phyloP scores from a whole-genome alignment of 2,888 invertebrate genomes.

The Erebia ligea region DNA sequence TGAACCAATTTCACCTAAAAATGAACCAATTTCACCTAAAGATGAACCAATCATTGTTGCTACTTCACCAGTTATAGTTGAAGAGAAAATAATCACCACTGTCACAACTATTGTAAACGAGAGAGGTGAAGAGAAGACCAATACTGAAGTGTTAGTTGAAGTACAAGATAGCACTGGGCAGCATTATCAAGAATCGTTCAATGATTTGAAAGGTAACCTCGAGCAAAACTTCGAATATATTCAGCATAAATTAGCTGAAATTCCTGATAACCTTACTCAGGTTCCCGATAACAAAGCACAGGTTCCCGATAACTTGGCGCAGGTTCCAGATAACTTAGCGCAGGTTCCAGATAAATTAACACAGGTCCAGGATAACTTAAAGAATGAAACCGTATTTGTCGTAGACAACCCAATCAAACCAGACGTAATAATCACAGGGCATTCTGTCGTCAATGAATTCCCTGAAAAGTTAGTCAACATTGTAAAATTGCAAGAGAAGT shows the following conservation, averaged over 20 bases:
- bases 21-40: slow-evolving; percentile 30
- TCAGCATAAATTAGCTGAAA: slow-evolving; percentile 14
- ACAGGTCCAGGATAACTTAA: slow-evolving; percentile 1
- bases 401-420: slow-evolving; percentile 29
- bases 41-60: slow-evolving; percentile 30
- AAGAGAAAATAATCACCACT: slow-evolving; percentile 43
- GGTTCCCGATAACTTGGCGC: background rate
- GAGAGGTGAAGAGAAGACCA: slow-evolving; percentile 22
- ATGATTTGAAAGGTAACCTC: slow-evolving; percentile 11
- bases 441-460: slow-evolving; percentile 8
- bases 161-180: slow-evolving; percentile 23
- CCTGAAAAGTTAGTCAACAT: slow-evolving; percentile 34
- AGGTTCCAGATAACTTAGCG: slow-evolving; percentile 3
- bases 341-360: slow-evolving; percentile 1
- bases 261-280: slow-evolving; percentile 8
- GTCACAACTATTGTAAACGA: slow-evolving; percentile 25
- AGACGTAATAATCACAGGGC: slow-evolving; percentile 17
- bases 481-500: slow-evolving; percentile 36
- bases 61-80: slow-evolving; percentile 38
- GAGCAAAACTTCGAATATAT: slow-evolving; percentile 8
- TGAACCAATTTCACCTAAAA: slow-evolving; percentile 1
- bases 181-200: slow-evolving; percentile 22
- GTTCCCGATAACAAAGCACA: slow-evolving; percentile 6
- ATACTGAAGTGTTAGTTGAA: slow-evolving; percentile 28
- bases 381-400: slow-evolving; percentile 43